Base-by-base conservation (phyloP, 1,140 invertebrate species). In the Epicauta chinensis region DNA sequence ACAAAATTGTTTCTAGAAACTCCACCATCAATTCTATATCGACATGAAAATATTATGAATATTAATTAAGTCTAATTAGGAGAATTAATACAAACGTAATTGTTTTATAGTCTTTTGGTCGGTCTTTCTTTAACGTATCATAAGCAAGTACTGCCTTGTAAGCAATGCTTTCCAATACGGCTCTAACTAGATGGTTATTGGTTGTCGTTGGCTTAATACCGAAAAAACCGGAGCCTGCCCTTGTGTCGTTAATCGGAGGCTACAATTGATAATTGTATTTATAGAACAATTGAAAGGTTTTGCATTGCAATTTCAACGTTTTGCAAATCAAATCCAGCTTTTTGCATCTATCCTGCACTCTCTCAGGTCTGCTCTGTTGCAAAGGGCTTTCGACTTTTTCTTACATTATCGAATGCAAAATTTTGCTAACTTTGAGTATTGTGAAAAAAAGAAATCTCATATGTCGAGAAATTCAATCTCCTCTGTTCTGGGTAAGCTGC, bases 1-100 rank as follows among this genome's bases (percentile, higher is more conserved):
- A 97, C 73, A 66, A 96, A 97, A 70, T 95, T 83, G 71, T 95
- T 96, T 49, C 82, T 81, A 0, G 91, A 86, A 12, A 98, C 92
- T 16, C 94, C 94, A n/a, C 93, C 94, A 71, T 95, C 91, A 34
- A 91, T 78, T 59, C 93, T 95, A 65, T 14, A 79, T 60, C 45
- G 5, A 31, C n/a, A 48, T 17, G n/a, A 7, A 49, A 43, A 48
- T 13, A 53, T 44, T 46, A 13, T 38, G 12, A 15, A n/a, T 39
- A n/a, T 39, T 23, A 50, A 16, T 51, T 43, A 1, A 31, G n/a
- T 43, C 30, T 12, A 23, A 51, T 34, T 32, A 32, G 32, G 6
- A 3, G 2, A n/a, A 2, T 23, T 15, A 7, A 7, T 17, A 40
- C 32, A 42, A 40, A 51, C 42, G 15, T 37, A 5, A 53, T 35